These are phyloP conservation scores for Shinisaurus crocodilurus DNA, from an alignment of 2,113 vertebrate species.

Conservation along the genomic window DNA sequence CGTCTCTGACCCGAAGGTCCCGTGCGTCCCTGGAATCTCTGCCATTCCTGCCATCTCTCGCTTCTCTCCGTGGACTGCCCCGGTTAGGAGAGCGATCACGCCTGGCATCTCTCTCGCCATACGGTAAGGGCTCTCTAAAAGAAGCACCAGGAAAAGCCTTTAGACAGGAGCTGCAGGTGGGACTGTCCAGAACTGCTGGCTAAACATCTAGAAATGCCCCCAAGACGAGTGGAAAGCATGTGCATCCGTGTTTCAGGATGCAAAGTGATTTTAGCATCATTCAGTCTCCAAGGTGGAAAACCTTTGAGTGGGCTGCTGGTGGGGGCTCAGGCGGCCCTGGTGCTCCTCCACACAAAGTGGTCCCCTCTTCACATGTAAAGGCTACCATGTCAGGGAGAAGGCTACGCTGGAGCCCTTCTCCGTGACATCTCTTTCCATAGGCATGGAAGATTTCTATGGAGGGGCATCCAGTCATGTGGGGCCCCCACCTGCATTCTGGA, in stretches of 20 bases:
- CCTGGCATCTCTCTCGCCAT: constrained; percentile 83
- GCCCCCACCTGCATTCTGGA: neutral
- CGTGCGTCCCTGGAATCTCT: constrained; percentile 78
- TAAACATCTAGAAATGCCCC: neutral
- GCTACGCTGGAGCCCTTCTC: no score
- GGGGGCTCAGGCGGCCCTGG: neutral
- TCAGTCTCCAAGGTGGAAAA: neutral
- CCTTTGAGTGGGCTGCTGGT: neutral
- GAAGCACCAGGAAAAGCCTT: constrained; percentile 65
- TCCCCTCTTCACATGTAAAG: neutral
- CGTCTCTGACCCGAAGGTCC: constrained; percentile 80
- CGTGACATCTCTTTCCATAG: neutral
- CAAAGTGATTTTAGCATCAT: no score
- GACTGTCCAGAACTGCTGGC: constrained; percentile 32
- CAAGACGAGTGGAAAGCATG: neutral
- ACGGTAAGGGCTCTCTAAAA: constrained; percentile 81
- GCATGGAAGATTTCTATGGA: neutral
- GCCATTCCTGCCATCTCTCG: constrained; percentile 76
- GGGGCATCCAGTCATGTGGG: neutral
- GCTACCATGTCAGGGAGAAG: neutral
- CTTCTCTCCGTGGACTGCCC: constrained; percentile 82
- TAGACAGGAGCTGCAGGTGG: constrained; percentile 40
- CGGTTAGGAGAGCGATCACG: constrained; percentile 82
- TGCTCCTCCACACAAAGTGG: no score
- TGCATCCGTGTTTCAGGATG: no score